Evolutionary conservation across 2,888 invertebrate species (phyloP).

Genomic region (Dexiosoma caninum): DNA sequence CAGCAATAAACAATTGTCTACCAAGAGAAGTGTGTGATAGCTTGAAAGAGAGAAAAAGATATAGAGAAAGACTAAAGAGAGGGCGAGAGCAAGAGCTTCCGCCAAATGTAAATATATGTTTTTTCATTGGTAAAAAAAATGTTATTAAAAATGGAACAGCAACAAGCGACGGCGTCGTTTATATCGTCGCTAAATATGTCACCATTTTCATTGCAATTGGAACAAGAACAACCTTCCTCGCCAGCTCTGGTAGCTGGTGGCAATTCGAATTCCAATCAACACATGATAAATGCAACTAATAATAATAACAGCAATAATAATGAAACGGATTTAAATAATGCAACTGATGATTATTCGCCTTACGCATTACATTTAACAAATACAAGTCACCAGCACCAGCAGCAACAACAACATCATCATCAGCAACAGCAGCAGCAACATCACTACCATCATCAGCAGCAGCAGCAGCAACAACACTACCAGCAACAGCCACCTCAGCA

Average conservation of each 20-base stretch:
- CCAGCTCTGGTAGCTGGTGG: conserved; percentile 76
- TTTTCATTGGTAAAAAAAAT: conserved; percentile 78
- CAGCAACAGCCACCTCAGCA: conserved; percentile 70
- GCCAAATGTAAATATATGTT: conserved; percentile 31
- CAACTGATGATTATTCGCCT: conserved; percentile 71
- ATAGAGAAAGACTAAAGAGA: neutral
- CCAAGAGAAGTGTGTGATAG: neutral
- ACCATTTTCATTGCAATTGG: conserved; percentile 87
- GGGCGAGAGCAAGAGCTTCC: neutral
- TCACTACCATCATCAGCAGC: conserved; percentile 69
- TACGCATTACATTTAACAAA: conserved; percentile 71
- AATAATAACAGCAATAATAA: conserved; percentile 43
- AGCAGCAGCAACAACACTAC: conserved; percentile 72
- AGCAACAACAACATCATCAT: conserved; percentile 71
- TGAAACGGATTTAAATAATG: conserved; percentile 67
- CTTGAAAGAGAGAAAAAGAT: neutral
- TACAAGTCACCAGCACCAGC: conserved; percentile 66
- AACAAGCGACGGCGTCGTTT: conserved; percentile 87
- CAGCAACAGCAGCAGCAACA: conserved; percentile 70
- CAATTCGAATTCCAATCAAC: conserved; percentile 62
- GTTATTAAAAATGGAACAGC: conserved; percentile 92
- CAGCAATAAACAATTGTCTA: neutral
- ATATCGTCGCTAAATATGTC: conserved; percentile 94
- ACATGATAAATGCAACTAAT: conserved; percentile 55
- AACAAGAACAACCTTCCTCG: conserved; percentile 83